Evolutionary conservation across 92 coral and sea anemone genomes (phyloP).

Genomic region (Siderastrea siderea): DNA sequence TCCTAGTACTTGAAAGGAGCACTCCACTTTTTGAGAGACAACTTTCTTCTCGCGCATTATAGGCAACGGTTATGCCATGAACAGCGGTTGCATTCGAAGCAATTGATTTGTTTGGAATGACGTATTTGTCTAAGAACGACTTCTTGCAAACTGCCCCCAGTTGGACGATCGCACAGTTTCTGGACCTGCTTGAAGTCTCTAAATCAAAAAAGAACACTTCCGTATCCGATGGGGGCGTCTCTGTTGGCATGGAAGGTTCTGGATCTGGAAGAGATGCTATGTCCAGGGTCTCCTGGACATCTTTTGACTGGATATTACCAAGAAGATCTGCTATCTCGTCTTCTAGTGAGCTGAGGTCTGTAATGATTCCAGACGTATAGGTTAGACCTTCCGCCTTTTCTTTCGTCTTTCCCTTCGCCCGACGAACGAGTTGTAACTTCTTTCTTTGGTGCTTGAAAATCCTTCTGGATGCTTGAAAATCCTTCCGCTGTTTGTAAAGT

Average conservation of each 20-base stretch:
- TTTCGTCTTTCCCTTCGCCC: constrained; percentile 6
- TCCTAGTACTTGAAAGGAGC: not conserved
- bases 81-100: constrained; percentile 30
- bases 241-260: not conserved
- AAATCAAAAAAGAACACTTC: not conserved
- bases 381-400: constrained; percentile 14
- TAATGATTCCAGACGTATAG: constrained; percentile 9
- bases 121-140: not conserved
- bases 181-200: constrained; percentile 32
- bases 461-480: not conserved
- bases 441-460: not conserved
- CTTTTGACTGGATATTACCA: not conserved
- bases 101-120: constrained; percentile 10
- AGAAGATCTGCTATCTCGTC: not conserved
- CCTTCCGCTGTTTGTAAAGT: constrained; percentile 12
- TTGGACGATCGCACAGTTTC: constrained; percentile 32
- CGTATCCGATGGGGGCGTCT: not conserved
- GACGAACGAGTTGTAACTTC: not conserved
- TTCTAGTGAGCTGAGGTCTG: constrained; percentile 25
- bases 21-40: constrained; percentile 25
- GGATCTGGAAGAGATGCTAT: not conserved
- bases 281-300: not conserved
- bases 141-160: constrained; percentile 23
- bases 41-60: constrained; percentile 9
- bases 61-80: constrained; percentile 11